Conservation (phyloP, 2,113 vertebrate species). For the Trogon melanurus region DNA sequence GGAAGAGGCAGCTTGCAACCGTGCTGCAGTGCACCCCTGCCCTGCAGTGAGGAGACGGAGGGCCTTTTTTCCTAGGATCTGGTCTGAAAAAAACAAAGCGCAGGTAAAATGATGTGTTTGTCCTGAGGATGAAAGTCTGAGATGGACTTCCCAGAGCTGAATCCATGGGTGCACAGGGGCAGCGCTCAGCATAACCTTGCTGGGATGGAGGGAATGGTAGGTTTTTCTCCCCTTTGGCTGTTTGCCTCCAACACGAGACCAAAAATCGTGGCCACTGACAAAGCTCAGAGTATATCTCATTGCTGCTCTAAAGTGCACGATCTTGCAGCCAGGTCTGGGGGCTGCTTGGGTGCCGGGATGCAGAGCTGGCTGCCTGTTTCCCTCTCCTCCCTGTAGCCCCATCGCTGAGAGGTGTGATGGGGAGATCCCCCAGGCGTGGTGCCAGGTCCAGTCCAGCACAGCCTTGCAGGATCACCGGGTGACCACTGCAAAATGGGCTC, state of each 20-base stretch:
- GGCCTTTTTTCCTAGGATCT: neutral
- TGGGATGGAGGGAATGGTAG: neutral
- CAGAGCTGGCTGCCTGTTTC: neutral
- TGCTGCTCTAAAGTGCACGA: neutral
- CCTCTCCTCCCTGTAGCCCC: neutral
- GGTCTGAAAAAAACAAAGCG: neutral
- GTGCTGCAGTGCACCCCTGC: neutral
- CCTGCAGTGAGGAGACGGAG: neutral
- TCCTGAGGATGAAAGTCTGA: neutral
- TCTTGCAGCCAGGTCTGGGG: neutral
- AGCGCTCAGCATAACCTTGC: neutral
- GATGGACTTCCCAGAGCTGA: neutral
- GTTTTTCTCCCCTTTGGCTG: neutral
- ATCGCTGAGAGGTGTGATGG: accelerated
- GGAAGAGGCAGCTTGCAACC: neutral
- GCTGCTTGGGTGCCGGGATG: neutral
- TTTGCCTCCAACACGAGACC: neutral
- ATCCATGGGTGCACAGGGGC: neutral
- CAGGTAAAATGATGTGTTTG: neutral
- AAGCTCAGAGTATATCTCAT: neutral
- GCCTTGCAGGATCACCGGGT: accelerated
- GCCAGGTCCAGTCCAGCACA: accelerated
- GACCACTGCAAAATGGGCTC: neutral
- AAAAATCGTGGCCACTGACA: neutral
- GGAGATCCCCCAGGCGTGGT: accelerated